Conservation (phyloP, 2,113 vertebrate species). For the Cynoglossus semilaevis region DNA sequence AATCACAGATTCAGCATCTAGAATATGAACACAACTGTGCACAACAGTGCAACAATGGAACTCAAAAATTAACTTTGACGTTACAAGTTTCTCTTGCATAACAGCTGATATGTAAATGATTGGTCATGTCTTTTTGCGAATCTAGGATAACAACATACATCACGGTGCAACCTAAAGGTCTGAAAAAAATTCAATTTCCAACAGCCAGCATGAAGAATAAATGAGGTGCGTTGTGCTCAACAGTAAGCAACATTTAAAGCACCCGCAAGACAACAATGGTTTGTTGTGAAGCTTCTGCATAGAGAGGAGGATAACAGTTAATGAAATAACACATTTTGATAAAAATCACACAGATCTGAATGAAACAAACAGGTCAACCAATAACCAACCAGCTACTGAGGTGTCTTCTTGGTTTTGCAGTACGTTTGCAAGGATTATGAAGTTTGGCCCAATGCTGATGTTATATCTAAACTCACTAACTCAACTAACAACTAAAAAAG, state of each 20-base stretch:
- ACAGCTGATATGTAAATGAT: conserved; percentile 22
- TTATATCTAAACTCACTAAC: too few relatives aligned
- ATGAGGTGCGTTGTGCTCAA: conserved; percentile 11
- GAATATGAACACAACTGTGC: conserved; percentile 1
- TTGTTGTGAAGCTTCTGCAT: conserved; percentile 13
- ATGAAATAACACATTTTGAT: conserved; percentile 20
- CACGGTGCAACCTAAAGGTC: conserved; percentile 21
- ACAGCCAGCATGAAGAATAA: conserved; percentile 21
- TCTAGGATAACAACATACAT: conserved; percentile 31
- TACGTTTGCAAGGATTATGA: too few relatives aligned
- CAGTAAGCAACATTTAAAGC: conserved; percentile 31
- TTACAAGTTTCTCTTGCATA: background rate
- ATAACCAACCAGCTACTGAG: too few relatives aligned
- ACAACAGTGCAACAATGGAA: conserved; percentile 18
- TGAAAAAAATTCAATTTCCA: conserved; percentile 42
- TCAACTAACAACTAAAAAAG: too few relatives aligned
- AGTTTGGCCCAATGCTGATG: too few relatives aligned
- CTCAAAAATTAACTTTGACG: conserved; percentile 1
- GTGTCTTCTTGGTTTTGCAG: too few relatives aligned
- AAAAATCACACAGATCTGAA: background rate
- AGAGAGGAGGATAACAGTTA: conserved; percentile 20
- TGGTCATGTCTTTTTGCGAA: conserved; percentile 11
- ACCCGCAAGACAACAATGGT: conserved; percentile 23
- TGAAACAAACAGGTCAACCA: too few relatives aligned
- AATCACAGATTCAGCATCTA: too few relatives aligned